Percentiles rank a stretch among this genome's conserved stretches.
Evolutionary conservation across 2,888 invertebrate genomes (phyloP).

Genomic region (Lycocerus yunnanus): DNA sequence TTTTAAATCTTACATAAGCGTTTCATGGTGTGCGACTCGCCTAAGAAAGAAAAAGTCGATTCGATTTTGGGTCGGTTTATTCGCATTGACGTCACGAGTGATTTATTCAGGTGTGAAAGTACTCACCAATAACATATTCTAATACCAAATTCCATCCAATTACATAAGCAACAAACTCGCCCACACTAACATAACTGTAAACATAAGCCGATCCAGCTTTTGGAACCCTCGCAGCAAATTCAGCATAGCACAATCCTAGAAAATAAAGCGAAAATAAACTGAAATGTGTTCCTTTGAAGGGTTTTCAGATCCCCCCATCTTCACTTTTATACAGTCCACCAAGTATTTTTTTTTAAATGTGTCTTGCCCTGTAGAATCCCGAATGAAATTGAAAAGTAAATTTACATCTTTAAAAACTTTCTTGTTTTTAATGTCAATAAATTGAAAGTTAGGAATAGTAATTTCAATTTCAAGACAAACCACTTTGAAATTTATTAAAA

Average conservation of each 20-base stretch:
- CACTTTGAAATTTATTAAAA: background rate
- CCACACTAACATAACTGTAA: slow-evolving; percentile 81
- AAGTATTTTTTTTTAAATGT: too few relatives aligned
- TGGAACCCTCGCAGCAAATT: slow-evolving; percentile 80
- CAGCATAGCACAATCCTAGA: slow-evolving; percentile 77
- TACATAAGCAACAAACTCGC: slow-evolving; percentile 79
- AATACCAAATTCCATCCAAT: slow-evolving; percentile 86
- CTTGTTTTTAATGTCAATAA: background rate
- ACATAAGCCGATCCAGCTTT: slow-evolving; percentile 85
- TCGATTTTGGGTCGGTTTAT: background rate
- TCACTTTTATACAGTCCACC: too few relatives aligned
- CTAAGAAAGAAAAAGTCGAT: background rate
- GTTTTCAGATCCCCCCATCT: too few relatives aligned
- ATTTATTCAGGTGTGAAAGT: background rate
- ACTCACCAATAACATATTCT: slow-evolving; percentile 76
- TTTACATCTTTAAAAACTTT: background rate
- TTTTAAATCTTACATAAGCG: background rate
- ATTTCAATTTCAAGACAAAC: background rate
- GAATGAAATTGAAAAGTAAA: background rate
- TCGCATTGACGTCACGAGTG: background rate
- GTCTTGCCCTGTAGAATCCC: background rate
- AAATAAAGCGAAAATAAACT: slow-evolving; percentile 31
- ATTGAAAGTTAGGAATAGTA: background rate
- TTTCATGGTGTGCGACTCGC: background rate
- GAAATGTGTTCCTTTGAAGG: too few relatives aligned